Evolutionary conservation across 2,888 invertebrate genomes (phyloP), one percentile per base, ranked within the genome.

Genomic region (Osmoderma eremita): DNA sequence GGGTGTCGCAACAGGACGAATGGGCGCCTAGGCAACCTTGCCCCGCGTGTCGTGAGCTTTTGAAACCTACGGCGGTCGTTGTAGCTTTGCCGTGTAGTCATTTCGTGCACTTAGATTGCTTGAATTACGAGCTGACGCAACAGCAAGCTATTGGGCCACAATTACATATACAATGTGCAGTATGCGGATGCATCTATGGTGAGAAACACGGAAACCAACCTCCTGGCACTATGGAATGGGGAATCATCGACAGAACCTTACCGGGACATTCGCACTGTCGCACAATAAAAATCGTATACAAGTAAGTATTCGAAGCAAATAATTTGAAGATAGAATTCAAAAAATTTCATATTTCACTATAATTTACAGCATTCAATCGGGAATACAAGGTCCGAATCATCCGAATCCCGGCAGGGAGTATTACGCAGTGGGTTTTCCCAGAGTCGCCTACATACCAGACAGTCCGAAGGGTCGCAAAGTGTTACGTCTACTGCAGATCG

Each of bases 361-460:
- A 30, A 30, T 30, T 30, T 30, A n/a, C 76, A 93, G 93, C 77
- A 93, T 96, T 82, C 90, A 90, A 69, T 92, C 93, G 49, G 95
- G 95, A 0, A 88, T 91, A 71, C 96, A 96, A 84, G 90, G 90
- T 18, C 82, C 87, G 38, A 88, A 89, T 72, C 93, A 94, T 84
- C 94, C 94, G 41, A 87, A 87, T 82, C 93, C 94, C 1, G 94
- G 94, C 15, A 86, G 90, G 71, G 90, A 92, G n/a, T 94, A 91
- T 82, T 93, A 93, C 82, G 94, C 94, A 1, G 93, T 94, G 39
- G 94, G 94, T 15, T 94, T 94, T 83, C 94, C 94, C 18, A 84
- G 91, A 10, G 88, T 90, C 75, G 91, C 90, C 81, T 92, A 92
- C 82, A 84, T 97, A 72, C 96, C 96, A 0, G 94, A 95, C 80